Evolutionary conservation across 2,888 invertebrate species (phyloP).

Genomic region (Sarcophaga subvicina): DNA sequence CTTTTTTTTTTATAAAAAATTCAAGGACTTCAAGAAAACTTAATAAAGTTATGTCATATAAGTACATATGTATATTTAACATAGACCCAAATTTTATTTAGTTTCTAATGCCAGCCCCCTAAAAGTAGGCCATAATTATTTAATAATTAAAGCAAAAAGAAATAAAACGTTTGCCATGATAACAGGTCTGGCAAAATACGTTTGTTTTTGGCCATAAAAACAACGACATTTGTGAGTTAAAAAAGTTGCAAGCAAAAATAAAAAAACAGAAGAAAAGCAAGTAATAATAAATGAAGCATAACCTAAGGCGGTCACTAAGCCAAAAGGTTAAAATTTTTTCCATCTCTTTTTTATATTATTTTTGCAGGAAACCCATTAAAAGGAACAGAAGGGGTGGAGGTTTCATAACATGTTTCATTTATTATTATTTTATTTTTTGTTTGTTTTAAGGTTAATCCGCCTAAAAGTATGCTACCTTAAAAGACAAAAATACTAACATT

Average conservation of each 20-base stretch:
- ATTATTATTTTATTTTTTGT: too few species aligned
- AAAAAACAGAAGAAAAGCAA: neutral
- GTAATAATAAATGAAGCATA: neutral
- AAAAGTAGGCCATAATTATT: conserved; percentile 40
- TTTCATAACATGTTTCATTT: too few species aligned
- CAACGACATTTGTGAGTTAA: conserved; percentile 26
- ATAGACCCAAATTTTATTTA: conserved; percentile 2
- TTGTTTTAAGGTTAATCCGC: conserved; percentile 51
- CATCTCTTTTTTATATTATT: too few species aligned
- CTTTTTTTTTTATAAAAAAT: too few species aligned
- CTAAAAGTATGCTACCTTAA: conserved; percentile 44
- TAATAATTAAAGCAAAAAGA: conserved; percentile 20
- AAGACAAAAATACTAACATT: neutral
- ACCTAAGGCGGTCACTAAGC: conserved; percentile 56
- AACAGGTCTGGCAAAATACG: neutral
- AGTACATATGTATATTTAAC: neutral
- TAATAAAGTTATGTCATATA: neutral
- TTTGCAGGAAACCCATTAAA: too few species aligned
- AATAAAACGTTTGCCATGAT: neutral
- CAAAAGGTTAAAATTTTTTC: conserved; percentile 8
- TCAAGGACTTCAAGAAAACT: too few species aligned
- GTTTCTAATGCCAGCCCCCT: neutral
- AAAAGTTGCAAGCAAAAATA: neutral
- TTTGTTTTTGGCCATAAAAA: conserved; percentile 11
- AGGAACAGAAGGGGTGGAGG: too few species aligned